Evolutionary conservation across 2,113 vertebrate species (phyloP), one percentile per base, ranked within the genome.

Genomic region (Marmota flaviventris): DNA sequence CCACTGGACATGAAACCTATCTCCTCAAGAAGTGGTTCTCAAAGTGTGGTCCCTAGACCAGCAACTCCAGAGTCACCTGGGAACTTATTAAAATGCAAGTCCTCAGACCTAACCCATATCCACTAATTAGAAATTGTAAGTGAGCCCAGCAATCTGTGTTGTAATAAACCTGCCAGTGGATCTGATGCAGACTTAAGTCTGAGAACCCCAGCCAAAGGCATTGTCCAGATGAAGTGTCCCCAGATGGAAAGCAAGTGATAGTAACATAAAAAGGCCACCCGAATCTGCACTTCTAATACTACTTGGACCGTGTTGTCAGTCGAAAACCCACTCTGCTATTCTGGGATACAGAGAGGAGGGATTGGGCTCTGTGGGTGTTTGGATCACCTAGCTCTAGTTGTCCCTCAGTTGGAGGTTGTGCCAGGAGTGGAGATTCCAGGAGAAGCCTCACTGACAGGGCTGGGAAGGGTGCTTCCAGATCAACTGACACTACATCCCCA

Each of bases 271-370:
- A 81, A 76, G 27, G 27, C 7, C 56, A 34, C 17, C 32, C 0
- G 3, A 25, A 5, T n/a, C 13, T 4, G 5, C 0, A 29, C 37
- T 2, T 1, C 37, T 42, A 24, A 4, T 2, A 0, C 18, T 5
- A 4, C 37, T 13, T 45, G 29, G 6, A 3, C 20, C 14, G 8
- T 14, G 0, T 1, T 8, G 22, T 34, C 11, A 0, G 48, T 1
- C 25, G 45, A 32, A 70, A 7, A 12, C 82, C 5, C 5, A 42
- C 3, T 25, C 75, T 82, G 42, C n/a, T 12, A 0, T 63, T 20
- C 83, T 12, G 4, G 27, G 16, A 39, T 8, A 2, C 7, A 14
- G 56, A 8, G 32, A 3, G 27, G 34, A 5, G 16, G 48, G 22
- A 11, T 3, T 0, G 10, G 24, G 6, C 16, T 37, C 85, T 37